Percentiles rank a stretch among this genome's conserved stretches.
Evolutionary conservation across 2,113 vertebrate species (phyloP).

Genomic region (Onychostoma macrolepis): DNA sequence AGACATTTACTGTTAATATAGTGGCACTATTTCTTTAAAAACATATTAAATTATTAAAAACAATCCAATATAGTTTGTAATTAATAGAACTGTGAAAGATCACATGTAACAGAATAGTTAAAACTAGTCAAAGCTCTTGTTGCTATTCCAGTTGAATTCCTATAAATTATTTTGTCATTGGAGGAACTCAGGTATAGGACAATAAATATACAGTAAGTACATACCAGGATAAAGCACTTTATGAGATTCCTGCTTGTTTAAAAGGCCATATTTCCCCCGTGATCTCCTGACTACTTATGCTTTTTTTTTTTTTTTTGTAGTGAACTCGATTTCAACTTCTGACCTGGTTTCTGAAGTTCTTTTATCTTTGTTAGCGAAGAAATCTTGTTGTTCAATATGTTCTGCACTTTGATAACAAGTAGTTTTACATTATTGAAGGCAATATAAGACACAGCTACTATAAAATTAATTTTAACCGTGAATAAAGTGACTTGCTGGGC

Average conservation of each 20-base stretch:
- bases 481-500: background rate
- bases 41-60: background rate
- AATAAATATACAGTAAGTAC: background rate
- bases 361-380: background rate
- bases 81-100: background rate
- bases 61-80: background rate
- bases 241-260: background rate
- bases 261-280: background rate
- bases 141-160: background rate
- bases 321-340: slow-evolving; percentile 2
- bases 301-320: background rate
- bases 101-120: background rate
- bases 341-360: background rate
- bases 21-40: background rate
- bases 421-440: background rate
- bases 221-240: background rate
- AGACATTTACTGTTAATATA: background rate
- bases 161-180: background rate
- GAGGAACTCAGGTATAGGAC: background rate
- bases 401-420: background rate
- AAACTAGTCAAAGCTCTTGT: background rate
- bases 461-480: background rate
- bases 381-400: background rate
- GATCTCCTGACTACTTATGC: background rate
- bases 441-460: background rate